Evolutionary conservation across 2,797 vertebrate genomes (phyloP).

Genomic region (Typhlichthys eigenmanni): DNA sequence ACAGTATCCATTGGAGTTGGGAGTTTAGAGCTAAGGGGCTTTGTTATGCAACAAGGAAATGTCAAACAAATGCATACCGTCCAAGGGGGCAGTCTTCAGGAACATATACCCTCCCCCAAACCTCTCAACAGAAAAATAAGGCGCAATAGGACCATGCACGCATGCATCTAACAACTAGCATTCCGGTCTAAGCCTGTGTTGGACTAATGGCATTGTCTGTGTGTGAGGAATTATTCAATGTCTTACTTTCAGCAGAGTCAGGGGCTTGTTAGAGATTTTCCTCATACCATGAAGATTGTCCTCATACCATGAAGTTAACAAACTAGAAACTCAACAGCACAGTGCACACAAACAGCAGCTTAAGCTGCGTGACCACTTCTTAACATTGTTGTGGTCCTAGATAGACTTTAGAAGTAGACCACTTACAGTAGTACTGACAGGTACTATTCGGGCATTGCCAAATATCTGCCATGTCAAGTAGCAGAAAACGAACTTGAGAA

Average conservation of each 20-base stretch:
- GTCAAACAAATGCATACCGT: neutral
- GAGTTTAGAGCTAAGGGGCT: neutral
- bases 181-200: conserved; percentile 12
- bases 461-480: neutral
- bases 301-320: conserved; percentile 65
- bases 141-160: conserved; percentile 3
- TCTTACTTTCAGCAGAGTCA: conserved; percentile 35
- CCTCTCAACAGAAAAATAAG: neutral
- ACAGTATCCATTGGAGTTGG: neutral
- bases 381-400: no score
- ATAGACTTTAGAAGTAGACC: no score
- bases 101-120: neutral
- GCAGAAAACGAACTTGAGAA: no score
- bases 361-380: no score
- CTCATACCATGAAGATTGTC: conserved; percentile 62
- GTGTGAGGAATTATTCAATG: conserved; percentile 42
- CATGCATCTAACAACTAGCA: neutral
- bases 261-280: conserved; percentile 49
- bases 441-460: no score
- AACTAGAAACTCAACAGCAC: conserved; percentile 32
- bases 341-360: conserved; percentile 8
- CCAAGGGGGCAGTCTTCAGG: neutral
- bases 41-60: neutral
- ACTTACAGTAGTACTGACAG: no score
- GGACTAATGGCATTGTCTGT: conserved; percentile 36